Evolutionary conservation across 1,140 invertebrate genomes (phyloP), one percentile per base, ranked within the genome.

Genomic region (Bombus balteatus): DNA sequence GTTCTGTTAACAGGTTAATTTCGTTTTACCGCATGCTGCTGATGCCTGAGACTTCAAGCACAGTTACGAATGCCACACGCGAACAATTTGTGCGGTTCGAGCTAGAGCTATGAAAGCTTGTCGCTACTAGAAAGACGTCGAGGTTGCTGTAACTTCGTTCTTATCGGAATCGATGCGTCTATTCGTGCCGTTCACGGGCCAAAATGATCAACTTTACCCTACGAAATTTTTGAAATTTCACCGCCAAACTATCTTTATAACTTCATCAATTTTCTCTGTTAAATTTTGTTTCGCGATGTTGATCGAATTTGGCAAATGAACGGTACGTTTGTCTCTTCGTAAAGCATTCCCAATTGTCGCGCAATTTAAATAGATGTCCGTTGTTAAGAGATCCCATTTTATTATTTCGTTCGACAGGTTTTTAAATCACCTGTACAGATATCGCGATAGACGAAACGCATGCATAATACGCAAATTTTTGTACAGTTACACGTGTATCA

Each of bases 51-150:
- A 15, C 39, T 72, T 41, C 65, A 25, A 59, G 37, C 41, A 79
- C 37, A 62, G 39, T 84, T 43, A 84, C 43, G 76, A 79, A 62
- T 80, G 81, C 37, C 43, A 70, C 62, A 18, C 43, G 81, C 65
- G 47, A 83, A 70, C 47, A 53, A 78, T 70, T 47, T 70, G 57
- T 43, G 66, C 75, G 32, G 34, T 71, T 62, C 32, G 39, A 84
- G 43, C 65, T 59, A 71, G 9, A 62, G 66, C 53, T 41, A 57
- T 65, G 25, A 28, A 57, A 80, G 68, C 77, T 85, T 85, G 22
- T 72, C 62, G 83, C 75, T 41, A 25, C 28, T 47, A 78, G 68
- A 62, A 6, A 85, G 9, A 80, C 32, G 12, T 65, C 39, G 28
- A 83, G 47, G 22, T 83, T 83, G 62, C 34, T 70, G 25, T 41